Base-by-base conservation (phyloP, 2,797 vertebrate species). In the Mormyrops attenuatus region DNA sequence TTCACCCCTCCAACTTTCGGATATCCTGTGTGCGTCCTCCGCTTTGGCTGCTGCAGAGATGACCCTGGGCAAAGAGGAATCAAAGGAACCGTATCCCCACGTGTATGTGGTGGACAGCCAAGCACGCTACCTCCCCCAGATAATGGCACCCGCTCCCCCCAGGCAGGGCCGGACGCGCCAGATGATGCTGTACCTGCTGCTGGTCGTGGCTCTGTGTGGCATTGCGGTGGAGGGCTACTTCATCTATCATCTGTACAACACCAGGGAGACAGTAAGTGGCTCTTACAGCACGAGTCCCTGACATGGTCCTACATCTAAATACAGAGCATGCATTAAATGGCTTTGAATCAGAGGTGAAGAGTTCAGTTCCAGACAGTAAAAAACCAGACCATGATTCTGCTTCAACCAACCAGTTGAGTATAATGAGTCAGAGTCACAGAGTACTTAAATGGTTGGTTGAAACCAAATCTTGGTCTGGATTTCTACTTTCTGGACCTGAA, bases 201-300 rank as follows among this genome's bases (percentile, higher is more conserved):
- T 96, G 63, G 88, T 82, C 85, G 0, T 96, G 93, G 94, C 94
- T 0, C 87, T 97, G 87, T 90, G 80, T 0, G 95, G 95, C 66
- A 89, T 96, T 88, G 69, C 50, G 57, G 77, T 96, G 7, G 95
- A 96, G 90, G 96, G 93, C 26, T 94, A 90, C 91, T 93, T 96
- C 89, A 96, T 96, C 92, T 96, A 94, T 90, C 66, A 7, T 1
- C 94, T 96, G 38, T 93, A 95, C 60, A 44, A 15, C 13, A n/a
- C 9, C 26, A 55, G 1, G 22, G 0, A 7, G 20, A 3, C 26
- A 82, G 95, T 96, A 91, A 96, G 95, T 95, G 92, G 52, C 2
- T 0, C 17, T 53, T 17, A 15, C 52, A 53, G 9, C 26, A 30
- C 26, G 0, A 66, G 8, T 22, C 60, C 60, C 9, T 11, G 1